These are phyloP conservation scores for Melanotaenia trifasciata DNA, from an alignment of 2,797 vertebrate species.

Conservation along the genomic window DNA sequence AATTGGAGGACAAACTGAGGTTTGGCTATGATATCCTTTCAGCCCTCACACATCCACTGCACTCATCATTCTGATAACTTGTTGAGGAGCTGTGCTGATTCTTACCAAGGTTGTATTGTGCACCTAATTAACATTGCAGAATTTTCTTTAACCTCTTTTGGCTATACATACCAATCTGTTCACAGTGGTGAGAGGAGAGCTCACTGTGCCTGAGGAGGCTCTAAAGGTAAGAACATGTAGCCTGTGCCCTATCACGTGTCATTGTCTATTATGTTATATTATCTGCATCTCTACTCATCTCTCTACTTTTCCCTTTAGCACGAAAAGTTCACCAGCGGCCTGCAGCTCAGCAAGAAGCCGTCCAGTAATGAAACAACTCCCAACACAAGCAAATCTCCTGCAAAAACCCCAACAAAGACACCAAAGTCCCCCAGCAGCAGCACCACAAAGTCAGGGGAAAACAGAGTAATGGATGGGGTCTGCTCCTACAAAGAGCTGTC, in stretches of 20 bases:
- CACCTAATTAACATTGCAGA: not conserved
- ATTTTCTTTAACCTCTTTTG: conserved; percentile 84
- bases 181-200: conserved; percentile 94
- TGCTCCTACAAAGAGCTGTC: conserved; percentile 59
- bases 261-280: not conserved
- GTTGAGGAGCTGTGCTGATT: not conserved
- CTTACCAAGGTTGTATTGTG: not conserved
- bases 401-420: conserved; percentile 77
- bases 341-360: conserved; percentile 93
- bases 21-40: conserved; percentile 99
- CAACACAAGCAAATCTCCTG: conserved; percentile 80
- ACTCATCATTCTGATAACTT: conserved; percentile 1
- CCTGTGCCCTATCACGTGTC: not conserved
- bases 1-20: conserved; percentile 96
- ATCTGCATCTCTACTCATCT: not conserved
- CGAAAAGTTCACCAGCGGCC: conserved; percentile 98
- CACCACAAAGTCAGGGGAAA: conserved; percentile 59
- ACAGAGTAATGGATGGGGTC: conserved; percentile 63
- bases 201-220: conserved; percentile 97
- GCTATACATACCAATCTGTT: conserved; percentile 97
- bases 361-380: conserved; percentile 81
- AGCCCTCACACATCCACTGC: not conserved
- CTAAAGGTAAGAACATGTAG: conserved; percentile 88
- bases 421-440: conserved; percentile 78
- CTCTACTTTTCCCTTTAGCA: conserved; percentile 83